Base-by-base conservation (phyloP, 2,888 invertebrate genomes). In the Amphimallon solstitiale region DNA sequence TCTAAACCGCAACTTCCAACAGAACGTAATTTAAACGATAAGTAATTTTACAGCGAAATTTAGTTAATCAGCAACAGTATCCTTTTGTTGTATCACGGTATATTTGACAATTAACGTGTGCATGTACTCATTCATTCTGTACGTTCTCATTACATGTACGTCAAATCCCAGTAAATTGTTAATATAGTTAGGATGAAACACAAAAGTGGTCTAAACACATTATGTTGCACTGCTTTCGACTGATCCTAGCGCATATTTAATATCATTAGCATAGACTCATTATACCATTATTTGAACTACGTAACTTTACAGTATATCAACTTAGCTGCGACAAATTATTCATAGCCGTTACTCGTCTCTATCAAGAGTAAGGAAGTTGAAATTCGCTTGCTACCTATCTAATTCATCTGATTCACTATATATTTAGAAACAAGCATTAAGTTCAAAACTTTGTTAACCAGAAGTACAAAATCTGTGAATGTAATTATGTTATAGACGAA, bases 221-320 rank as follows among this genome's bases (percentile, higher is more conserved):
- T 63, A 66, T 40, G 49, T 48, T 66, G 17, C 48, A 12, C 46
- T 48, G 15, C 45, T 38, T 52, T 37, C 61, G n/a, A 61, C 45
- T 61, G 35, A 17, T 35, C 15, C 51, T n/a, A 37, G 61, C 43
- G 64, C 59, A 67, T 66, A 63, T 68, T 62, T 70, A 70, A 70
- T 68, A 63, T 70, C 66, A 66, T 70, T 70, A 70, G 35, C 63
- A 43, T 49, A 62, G 65, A 68, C 64, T 68, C 70, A 64, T 70
- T 70, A 70, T 51, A 40, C 66, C 56, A 68, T 68, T 68, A 70
- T 68, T 67, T 63, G 59, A 59, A 49, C 56, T 34, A 48, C 56
- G 63, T 61, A 66, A 66, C 56, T 66, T 54, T 67, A 34, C 49
- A 61, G 59, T 52, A 9, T 59, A 59, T 29, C 56, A 43, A 23